Conservation (phyloP, 2,113 vertebrate species). For the Calyptommatus sinebrachiatus region DNA sequence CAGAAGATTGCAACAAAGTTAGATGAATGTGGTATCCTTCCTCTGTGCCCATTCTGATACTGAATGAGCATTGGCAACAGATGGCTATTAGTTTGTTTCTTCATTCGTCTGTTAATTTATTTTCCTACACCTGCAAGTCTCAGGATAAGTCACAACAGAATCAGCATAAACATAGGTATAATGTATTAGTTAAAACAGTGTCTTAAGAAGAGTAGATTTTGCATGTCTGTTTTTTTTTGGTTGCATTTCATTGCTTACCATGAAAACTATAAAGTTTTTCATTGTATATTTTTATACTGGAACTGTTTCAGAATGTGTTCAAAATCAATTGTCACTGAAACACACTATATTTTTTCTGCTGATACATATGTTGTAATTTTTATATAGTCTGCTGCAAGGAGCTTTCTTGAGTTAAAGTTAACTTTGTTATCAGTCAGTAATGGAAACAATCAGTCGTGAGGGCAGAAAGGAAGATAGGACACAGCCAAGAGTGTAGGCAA, state of each 20-base stretch:
- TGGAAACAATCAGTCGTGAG: background rate
- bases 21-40: no score
- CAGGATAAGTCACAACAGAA: no score
- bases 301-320: background rate
- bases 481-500: background rate
- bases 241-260: background rate
- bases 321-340: slow-evolving; percentile 46
- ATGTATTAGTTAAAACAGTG: no score
- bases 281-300: background rate
- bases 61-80: background rate
- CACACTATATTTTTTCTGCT: slow-evolving; percentile 44
- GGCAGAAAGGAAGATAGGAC: background rate
- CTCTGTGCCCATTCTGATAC: no score
- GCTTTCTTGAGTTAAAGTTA: slow-evolving; percentile 27
- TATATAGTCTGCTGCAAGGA: slow-evolving; percentile 51
- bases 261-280: slow-evolving; percentile 2
- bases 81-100: no score
- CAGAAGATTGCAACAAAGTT: no score
- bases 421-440: background rate
- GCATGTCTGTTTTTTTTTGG: no score
- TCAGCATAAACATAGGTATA: no score
- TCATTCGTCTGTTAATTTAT: no score
- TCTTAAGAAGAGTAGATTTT: no score
- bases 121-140: no score
- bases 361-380: slow-evolving; percentile 40